A percentile compares a stretch with the other conserved stretches of the same genome.
Evolutionary conservation across 2,113 vertebrate species (phyloP).

Genomic region (Phyllopteryx taeniolatus): DNA sequence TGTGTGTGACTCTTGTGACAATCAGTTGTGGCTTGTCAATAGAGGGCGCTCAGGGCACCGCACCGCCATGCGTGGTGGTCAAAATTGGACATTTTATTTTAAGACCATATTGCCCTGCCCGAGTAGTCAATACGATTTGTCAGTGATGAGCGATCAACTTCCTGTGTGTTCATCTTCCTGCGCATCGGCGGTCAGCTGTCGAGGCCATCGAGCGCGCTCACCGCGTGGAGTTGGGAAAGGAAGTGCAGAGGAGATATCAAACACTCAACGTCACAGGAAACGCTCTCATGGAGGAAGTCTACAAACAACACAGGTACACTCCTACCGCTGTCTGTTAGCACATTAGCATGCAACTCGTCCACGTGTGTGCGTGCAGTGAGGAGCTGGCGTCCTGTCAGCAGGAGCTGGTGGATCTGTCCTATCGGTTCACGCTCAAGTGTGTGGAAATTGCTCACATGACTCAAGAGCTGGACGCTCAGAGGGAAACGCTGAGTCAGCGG

Average conservation of each 20-base stretch:
- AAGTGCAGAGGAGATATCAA: slow-evolving; percentile 53
- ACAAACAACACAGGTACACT: slow-evolving; percentile 59
- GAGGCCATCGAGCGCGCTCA: slow-evolving; percentile 66
- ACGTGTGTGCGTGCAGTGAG: slow-evolving; percentile 49
- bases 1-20: too few species aligned
- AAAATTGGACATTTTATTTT: too few species aligned
- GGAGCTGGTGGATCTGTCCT: slow-evolving; percentile 69
- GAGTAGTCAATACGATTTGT: too few species aligned
- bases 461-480: slow-evolving; percentile 70
- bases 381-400: slow-evolving; percentile 67
- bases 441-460: slow-evolving; percentile 67
- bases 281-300: slow-evolving; percentile 50
- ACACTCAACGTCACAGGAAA: slow-evolving; percentile 37
- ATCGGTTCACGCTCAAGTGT: slow-evolving; percentile 71
- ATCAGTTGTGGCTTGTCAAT: too few species aligned
- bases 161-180: background rate
- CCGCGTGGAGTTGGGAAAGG: slow-evolving; percentile 65
- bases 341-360: background rate
- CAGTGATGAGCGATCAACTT: background rate
- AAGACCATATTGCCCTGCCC: too few species aligned
- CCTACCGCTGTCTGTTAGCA: background rate
- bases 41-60: background rate
- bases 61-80: background rate
- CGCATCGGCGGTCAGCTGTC: slow-evolving; percentile 54
- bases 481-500: slow-evolving; percentile 65